Evolutionary conservation across 2,113 vertebrate genomes (phyloP), one percentile per base, ranked within the genome.

Genomic region (Microtus oregoni): DNA sequence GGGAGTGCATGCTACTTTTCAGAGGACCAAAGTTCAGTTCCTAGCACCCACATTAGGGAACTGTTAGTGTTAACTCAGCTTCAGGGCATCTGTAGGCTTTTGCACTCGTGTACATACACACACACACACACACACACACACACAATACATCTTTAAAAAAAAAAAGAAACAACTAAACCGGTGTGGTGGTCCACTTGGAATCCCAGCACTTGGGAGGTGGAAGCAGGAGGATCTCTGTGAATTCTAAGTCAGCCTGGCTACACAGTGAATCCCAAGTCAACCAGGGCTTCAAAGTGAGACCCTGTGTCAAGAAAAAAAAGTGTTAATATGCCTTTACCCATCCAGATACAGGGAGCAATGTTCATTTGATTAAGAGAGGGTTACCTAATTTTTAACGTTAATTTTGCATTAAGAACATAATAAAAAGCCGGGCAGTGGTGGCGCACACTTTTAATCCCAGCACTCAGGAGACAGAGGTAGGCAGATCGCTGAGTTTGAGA

Each of bases 311-410:
- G 28, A 44, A 76, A 75, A 78, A 78, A 32, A 52, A 52, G 44
- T 65, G 19, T 41, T 65, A 47, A 85, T 79, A 11, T 4, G 72
- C 38, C 19, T 92, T 83, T 92, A 68, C 73, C 41, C 67, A 95
- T 22, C n/a, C 81, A 17, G 73, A 30, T 22, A 89, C 89, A 92
- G 50, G 65, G 13, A 94, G 20, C 28, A 12, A 76, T 50, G 41
- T 55, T 81, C 41, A 83, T 63, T 41, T 65, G 38, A 10, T 19
- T 73, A n/a, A 89, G 78, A 55, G 20, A 13, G 22, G 22, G 35
- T n/a, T 47, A 70, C 75, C 70, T 77, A 58, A 58, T 7, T 82
- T 95, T 94, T 82, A 55, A 41, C 38, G 38, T 73, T 95, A 70
- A 17, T 19, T 70, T 24, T 91, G 15, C 79, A 89, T 89, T 73